phyloP scores from a whole-genome alignment of 2,797 vertebrate species.

The Cryptoprocta ferox region DNA sequence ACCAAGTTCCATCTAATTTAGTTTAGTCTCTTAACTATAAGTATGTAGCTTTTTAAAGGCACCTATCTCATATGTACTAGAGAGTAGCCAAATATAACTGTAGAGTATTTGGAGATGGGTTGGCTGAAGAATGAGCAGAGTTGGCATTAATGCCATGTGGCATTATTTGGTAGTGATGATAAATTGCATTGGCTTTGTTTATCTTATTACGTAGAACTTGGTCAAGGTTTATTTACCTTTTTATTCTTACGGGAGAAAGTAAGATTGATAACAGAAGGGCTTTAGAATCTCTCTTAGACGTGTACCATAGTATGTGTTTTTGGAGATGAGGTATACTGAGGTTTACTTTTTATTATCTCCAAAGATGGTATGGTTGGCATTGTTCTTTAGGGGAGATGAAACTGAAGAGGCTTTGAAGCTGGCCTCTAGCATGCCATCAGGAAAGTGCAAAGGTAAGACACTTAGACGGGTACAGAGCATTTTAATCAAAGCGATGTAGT shows the following conservation, averaged over 20 bases:
- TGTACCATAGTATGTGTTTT: not conserved
- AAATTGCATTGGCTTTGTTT: not conserved
- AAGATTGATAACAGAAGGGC: not conserved
- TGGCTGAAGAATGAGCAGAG: not conserved
- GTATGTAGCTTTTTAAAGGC: constrained; percentile 42
- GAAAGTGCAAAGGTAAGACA: not conserved
- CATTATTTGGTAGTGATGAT: not conserved
- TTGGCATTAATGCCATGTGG: not conserved
- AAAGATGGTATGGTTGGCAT: not conserved
- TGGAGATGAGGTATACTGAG: not conserved
- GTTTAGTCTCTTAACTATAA: not conserved
- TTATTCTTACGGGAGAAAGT: not conserved
- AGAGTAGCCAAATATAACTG: not conserved
- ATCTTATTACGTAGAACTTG: not conserved
- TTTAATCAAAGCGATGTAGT: not conserved
- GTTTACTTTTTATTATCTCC: not conserved
- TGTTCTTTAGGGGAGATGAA: not conserved
- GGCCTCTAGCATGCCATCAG: not conserved
- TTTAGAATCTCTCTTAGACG: not conserved
- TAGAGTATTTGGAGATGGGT: not conserved
- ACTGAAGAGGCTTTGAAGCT: not conserved
- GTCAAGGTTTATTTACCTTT: not conserved
- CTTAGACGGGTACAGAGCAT: not conserved
- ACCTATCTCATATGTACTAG: not conserved
- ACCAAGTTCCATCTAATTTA: not conserved